Base-by-base conservation (phyloP, 2,888 invertebrate species). In the Notocelia uddmanniana region DNA sequence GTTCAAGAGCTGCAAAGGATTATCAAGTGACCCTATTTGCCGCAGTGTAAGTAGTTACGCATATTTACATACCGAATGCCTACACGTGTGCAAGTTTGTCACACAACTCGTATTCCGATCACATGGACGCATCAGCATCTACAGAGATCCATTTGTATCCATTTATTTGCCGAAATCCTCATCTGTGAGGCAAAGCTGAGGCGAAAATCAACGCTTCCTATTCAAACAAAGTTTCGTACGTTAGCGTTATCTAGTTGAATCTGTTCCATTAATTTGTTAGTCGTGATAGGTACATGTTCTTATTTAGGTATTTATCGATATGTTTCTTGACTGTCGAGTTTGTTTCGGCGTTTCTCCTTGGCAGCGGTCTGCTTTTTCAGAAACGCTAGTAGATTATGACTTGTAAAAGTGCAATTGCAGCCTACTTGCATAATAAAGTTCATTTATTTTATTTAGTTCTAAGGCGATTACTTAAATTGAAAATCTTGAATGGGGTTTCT, bases 131-230 rank as follows among this genome's bases (percentile, higher is more conserved):
- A 79, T 79, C 76, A 78, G 77, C 80, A 78, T 80, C 75, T 77
- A 77, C 78, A 79, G 79, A 79, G 79, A 75, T 79, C 83, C 80
- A 86, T 86, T 86, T 85, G 85, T 85, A 85, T 83, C 86, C 80
- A 84, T 85, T 83, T 85, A 82, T 86, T 83, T 83, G 81, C 78
- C 77, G 80, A 81, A 83, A 85, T 81, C 81, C 79, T 79, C 78
- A 79, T 81, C 79, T 52, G 57, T 80, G 78, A 82, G 78, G 79
- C 78, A 81, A 76, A 77, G 75, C 79, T 77, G 80, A 79, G 79
- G 78, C 77, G 77, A 78, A 63, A 84, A 82, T 82, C 82, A 81
- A 83, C 83, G 85, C 83, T 58, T 58, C 37, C 69, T 58, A 69
- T 69, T 69, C 68, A 69, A 68, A 60, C 57, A 69, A 37, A 19